These are phyloP conservation scores for Corythucha ciliata DNA, from an alignment of 2,888 invertebrate species.

Conservation along the genomic window DNA sequence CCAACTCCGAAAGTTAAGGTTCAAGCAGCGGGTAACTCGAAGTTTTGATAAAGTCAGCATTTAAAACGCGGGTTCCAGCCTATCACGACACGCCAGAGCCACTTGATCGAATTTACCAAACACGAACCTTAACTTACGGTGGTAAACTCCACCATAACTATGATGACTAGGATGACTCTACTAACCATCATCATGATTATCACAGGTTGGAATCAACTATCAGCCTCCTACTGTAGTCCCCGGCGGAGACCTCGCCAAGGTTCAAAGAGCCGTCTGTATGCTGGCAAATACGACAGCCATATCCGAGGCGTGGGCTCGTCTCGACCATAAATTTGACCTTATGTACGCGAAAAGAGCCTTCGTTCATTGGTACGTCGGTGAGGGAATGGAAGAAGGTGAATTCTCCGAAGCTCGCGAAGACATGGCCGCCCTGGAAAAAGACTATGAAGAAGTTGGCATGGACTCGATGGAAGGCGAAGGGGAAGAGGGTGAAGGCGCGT, in stretches of 20 bases:
- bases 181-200: too few relatives aligned
- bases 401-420: constrained; percentile 47
- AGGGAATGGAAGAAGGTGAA: constrained; percentile 76
- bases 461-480: constrained; percentile 74
- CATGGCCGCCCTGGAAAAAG: constrained; percentile 70
- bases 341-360: constrained; percentile 61
- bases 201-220: constrained; percentile 44
- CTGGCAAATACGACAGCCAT: constrained; percentile 58
- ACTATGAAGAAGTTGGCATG: constrained; percentile 80
- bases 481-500: constrained; percentile 72
- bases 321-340: constrained; percentile 59
- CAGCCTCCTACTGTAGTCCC: constrained; percentile 45
- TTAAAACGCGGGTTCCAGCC: too few relatives aligned
- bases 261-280: constrained; percentile 57
- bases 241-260: constrained; percentile 50
- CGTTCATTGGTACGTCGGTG: constrained; percentile 68
- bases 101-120: too few relatives aligned
- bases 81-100: too few relatives aligned
- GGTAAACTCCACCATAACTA: too few relatives aligned
- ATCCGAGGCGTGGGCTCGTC: constrained; percentile 56
- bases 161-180: too few relatives aligned
- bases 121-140: too few relatives aligned
- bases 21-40: too few relatives aligned
- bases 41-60: too few relatives aligned
- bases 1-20: too few relatives aligned